These are phyloP conservation scores for Parambassis ranga DNA, from an alignment of 2,797 vertebrate genomes.

Conservation along the genomic window DNA sequence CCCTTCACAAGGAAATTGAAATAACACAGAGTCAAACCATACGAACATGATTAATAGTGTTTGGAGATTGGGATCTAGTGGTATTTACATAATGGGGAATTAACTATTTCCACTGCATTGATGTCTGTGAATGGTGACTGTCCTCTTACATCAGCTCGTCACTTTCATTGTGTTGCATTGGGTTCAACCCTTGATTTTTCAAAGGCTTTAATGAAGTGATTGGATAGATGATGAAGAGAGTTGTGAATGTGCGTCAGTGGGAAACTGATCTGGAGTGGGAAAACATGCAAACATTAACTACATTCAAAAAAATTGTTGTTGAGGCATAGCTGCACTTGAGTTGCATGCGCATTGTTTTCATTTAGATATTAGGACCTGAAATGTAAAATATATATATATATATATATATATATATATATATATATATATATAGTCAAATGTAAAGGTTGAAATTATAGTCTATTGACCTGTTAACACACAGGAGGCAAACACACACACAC, in stretches of 20 bases:
- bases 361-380: not conserved
- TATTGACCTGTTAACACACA: not conserved
- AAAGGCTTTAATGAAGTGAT: conserved; percentile 44
- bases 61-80: conserved; percentile 62
- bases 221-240: conserved; percentile 30
- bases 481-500: not conserved
- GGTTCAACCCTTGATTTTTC: conserved; percentile 49
- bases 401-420: too few relatives aligned
- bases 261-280: not conserved
- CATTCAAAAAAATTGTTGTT: too few relatives aligned
- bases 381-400: not conserved
- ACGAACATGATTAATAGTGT: conserved; percentile 74
- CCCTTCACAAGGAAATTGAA: conserved; percentile 67
- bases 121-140: conserved; percentile 21
- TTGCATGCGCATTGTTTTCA: too few relatives aligned
- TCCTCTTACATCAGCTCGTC: conserved; percentile 25
- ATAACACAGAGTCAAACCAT: conserved; percentile 64
- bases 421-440: too few relatives aligned
- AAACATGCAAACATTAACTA: not conserved
- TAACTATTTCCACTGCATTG: conserved; percentile 34
- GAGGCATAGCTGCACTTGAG: too few relatives aligned
- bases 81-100: conserved; percentile 74
- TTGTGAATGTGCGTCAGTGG: conserved; percentile 13
- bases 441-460: not conserved
- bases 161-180: conserved; percentile 39